phyloP scores from a whole-genome alignment of 1,140 invertebrate genomes.

The Sipha flava region DNA sequence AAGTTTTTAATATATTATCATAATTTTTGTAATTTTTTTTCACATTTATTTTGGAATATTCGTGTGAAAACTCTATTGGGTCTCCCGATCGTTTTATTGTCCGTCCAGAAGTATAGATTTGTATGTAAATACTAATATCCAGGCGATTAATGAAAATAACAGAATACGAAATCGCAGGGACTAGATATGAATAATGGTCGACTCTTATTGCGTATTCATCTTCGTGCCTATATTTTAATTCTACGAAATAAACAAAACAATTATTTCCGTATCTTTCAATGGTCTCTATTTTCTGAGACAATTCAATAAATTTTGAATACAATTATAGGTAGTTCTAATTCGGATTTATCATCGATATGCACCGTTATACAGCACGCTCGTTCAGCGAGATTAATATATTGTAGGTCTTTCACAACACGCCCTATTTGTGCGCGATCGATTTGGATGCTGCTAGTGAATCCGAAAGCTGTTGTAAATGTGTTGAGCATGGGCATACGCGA shows the following conservation, averaged over 20 bases:
- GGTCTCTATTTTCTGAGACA: too few species aligned
- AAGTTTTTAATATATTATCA: neutral
- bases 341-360: too few species aligned
- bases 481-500: too few species aligned
- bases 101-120: neutral
- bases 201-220: neutral
- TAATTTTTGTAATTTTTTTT: neutral
- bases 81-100: neutral
- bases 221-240: neutral
- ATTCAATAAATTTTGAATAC: neutral
- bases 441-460: too few species aligned
- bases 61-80: neutral
- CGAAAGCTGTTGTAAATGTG: too few species aligned
- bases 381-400: too few species aligned
- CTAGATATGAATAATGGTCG: neutral
- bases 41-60: neutral
- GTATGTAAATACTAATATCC: neutral
- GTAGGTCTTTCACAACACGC: too few species aligned
- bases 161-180: neutral
- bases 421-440: too few species aligned
- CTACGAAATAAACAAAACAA: too few species aligned
- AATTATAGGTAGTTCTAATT: too few species aligned
- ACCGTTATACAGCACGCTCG: too few species aligned
- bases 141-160: neutral
- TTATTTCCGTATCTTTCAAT: too few species aligned